Percentiles rank a stretch among this genome's conserved stretches.
Evolutionary conservation across 2,113 vertebrate genomes (phyloP).

Genomic region (Corythornis madagascariensis): DNA sequence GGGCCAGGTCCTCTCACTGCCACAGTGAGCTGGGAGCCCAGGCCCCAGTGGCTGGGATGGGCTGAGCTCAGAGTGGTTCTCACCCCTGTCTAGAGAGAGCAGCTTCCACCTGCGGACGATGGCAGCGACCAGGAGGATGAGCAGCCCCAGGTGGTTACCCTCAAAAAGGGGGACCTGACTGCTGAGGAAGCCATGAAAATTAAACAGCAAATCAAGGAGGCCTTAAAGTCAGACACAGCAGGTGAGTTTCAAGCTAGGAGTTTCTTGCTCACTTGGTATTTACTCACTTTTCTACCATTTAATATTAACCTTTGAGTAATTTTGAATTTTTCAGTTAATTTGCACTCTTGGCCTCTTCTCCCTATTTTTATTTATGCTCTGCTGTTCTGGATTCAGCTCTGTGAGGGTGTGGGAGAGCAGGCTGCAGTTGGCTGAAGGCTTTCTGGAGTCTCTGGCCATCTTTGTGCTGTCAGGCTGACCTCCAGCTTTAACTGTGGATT

Average conservation of each 20-base stretch:
- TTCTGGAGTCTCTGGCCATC: neutral
- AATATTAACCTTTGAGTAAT: neutral
- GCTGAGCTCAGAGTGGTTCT: neutral
- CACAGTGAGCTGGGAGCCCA: neutral
- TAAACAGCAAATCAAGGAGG: constrained; percentile 76
- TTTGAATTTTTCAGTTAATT: neutral
- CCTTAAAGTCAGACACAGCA: constrained; percentile 74
- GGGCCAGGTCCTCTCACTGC: neutral
- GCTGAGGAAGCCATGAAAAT: constrained; percentile 88
- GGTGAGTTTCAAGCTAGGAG: constrained; percentile 18
- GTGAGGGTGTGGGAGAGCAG: neutral
- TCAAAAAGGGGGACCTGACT: constrained; percentile 88
- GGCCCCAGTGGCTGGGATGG: neutral
- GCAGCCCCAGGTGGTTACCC: constrained; percentile 89
- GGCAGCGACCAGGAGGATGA: constrained; percentile 92
- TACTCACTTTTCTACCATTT: neutral
- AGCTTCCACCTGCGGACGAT: constrained; percentile 78
- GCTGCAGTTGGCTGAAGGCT: neutral
- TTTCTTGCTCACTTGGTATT: neutral
- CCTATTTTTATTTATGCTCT: neutral
- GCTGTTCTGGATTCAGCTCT: neutral
- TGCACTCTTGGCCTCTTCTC: neutral
- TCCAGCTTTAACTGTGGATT: neutral
- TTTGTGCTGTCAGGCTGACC: neutral
- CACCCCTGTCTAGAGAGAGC: constrained; percentile 76